These are phyloP conservation scores for Calycopis cecrops DNA, from an alignment of 1,140 invertebrate species.

Conservation along the genomic window DNA sequence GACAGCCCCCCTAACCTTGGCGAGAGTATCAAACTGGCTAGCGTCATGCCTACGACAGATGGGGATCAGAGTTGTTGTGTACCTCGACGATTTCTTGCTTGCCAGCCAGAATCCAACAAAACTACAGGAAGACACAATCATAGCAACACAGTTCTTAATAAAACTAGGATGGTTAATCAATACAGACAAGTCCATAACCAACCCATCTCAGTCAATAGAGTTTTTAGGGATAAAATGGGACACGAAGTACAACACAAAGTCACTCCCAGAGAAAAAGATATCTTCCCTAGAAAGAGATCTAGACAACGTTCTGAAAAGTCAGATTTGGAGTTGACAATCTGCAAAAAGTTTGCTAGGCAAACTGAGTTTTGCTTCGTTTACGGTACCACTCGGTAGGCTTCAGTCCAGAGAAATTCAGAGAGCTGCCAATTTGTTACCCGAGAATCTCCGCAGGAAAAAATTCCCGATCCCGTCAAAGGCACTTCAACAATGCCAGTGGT, in stretches of 20 bases:
- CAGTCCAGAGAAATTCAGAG: too few species aligned
- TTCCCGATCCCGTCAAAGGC: too few species aligned
- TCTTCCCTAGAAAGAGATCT: neutral
- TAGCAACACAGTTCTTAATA: neutral
- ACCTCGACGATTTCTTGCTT: neutral
- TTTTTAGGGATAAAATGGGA: neutral
- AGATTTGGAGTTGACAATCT: too few species aligned
- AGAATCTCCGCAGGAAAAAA: too few species aligned
- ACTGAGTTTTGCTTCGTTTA: too few species aligned
- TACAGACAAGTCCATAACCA: slow-evolving; percentile 14
- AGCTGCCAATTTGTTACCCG: too few species aligned
- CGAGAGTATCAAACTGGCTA: neutral
- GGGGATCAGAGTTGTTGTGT: neutral
- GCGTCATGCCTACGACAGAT: neutral
- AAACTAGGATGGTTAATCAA: slow-evolving; percentile 16
- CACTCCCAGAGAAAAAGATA: neutral
- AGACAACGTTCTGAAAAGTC: neutral
- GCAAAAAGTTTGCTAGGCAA: too few species aligned
- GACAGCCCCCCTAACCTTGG: neutral
- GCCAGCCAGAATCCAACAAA: neutral
- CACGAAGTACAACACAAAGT: neutral
- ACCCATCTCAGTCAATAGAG: neutral
- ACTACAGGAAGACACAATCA: neutral
- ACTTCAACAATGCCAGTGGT: too few species aligned
- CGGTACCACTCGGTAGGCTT: too few species aligned